These are phyloP conservation scores for Rhinoraja longicauda DNA, from an alignment of 2,797 vertebrate genomes.

Conservation along the genomic window DNA sequence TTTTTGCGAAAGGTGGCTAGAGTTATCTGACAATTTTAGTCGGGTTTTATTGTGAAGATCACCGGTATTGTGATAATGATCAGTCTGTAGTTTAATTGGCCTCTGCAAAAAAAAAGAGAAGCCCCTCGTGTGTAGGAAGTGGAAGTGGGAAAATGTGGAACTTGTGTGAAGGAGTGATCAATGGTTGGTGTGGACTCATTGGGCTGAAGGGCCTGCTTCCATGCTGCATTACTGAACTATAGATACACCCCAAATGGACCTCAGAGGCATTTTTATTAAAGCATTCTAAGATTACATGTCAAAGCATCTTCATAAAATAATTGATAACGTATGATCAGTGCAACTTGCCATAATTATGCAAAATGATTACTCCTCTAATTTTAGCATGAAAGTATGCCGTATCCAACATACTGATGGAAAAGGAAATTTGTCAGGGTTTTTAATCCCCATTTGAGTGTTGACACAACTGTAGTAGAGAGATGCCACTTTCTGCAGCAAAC, in stretches of 20 bases:
- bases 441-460: neutral
- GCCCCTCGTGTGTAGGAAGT: too few species aligned
- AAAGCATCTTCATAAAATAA: neutral
- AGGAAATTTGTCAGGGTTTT: neutral
- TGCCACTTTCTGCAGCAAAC: neutral
- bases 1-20: neutral
- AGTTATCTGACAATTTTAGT: neutral
- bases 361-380: neutral
- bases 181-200: too few species aligned
- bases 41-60: neutral
- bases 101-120: too few species aligned
- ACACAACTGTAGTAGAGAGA: neutral
- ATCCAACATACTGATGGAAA: neutral
- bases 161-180: too few species aligned
- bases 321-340: neutral
- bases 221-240: too few species aligned
- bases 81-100: too few species aligned
- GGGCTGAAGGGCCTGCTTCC: too few species aligned
- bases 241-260: neutral
- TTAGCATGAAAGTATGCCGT: neutral
- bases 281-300: neutral
- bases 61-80: neutral
- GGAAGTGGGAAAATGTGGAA: too few species aligned
- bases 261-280: neutral
- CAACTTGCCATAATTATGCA: neutral